These are phyloP conservation scores for Sarcophaga carnaria DNA, from an alignment of 2,888 invertebrate species.

Conservation along the genomic window DNA sequence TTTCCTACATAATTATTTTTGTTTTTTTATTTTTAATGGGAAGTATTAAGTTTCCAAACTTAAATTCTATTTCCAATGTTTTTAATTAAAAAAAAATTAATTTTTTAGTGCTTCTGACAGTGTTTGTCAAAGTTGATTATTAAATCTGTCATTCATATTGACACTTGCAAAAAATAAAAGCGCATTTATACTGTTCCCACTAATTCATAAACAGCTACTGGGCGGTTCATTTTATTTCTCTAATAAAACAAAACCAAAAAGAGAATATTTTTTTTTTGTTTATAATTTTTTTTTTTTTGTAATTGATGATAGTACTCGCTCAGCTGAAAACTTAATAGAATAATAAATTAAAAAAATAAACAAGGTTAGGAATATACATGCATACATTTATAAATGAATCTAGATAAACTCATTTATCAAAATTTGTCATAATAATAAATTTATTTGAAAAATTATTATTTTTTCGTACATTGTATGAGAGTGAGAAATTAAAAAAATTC, in stretches of 20 bases:
- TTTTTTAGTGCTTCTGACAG: conserved; percentile 30
- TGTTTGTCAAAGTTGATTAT: conserved; percentile 53
- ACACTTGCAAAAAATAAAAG: conserved; percentile 45
- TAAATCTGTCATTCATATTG: conserved; percentile 57
- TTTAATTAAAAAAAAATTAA: conserved; percentile 10
- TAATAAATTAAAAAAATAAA: conserved; percentile 6
- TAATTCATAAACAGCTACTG: not conserved
- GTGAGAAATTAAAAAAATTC: no score
- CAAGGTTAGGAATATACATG: not conserved
- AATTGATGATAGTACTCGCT: conserved; percentile 11
- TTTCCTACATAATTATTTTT: no score
- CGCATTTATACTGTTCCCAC: conserved; percentile 42
- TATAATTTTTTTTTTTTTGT: no score
- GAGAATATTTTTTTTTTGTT: no score
- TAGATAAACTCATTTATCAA: conserved; percentile 52
- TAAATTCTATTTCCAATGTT: not conserved
- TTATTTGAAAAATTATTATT: not conserved
- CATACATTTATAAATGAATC: no score
- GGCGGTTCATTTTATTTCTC: no score
- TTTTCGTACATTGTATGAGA: not conserved
- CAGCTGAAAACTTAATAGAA: not conserved
- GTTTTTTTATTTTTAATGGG: no score
- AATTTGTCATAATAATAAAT: conserved; percentile 30
- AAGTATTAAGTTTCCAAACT: no score
- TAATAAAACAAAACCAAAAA: no score